phyloP scores from a whole-genome alignment of 2,888 invertebrate genomes.

The Sarcophaga rosellei region DNA sequence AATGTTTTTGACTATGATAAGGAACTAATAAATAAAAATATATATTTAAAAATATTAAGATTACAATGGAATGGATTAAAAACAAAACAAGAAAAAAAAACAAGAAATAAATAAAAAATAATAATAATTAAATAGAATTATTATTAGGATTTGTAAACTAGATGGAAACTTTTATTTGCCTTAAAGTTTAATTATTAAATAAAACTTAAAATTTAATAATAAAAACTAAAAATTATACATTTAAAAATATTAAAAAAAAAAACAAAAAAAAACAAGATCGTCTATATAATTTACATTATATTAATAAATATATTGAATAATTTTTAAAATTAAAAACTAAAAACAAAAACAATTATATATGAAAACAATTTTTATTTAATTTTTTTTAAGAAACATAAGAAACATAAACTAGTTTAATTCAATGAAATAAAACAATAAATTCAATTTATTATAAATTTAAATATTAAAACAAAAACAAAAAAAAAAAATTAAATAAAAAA shows the following conservation, averaged over 20 bases:
- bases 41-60: background rate
- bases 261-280: constrained; percentile 15
- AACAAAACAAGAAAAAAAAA: constrained; percentile 49
- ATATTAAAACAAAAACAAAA: constrained; percentile 11
- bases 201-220: constrained; percentile 66
- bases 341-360: constrained; percentile 10
- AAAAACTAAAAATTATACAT: constrained; percentile 48
- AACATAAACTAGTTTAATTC: constrained; percentile 51
- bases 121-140: constrained; percentile 58
- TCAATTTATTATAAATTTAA: constrained; percentile 51
- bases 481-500: background rate
- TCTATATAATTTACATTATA: constrained; percentile 30
- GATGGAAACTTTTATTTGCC: constrained; percentile 80
- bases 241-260: constrained; percentile 25
- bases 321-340: constrained; percentile 29
- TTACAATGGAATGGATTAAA: background rate
- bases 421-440: constrained; percentile 49
- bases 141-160: constrained; percentile 74
- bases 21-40: constrained; percentile 29
- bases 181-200: constrained; percentile 75
- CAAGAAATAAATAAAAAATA: constrained; percentile 24
- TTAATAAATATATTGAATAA: constrained; percentile 50
- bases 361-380: constrained; percentile 40
- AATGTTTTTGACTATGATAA: background rate
- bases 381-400: constrained; percentile 41